phyloP scores from a whole-genome alignment of 2,888 invertebrate genomes.

The Andrena fulva region DNA sequence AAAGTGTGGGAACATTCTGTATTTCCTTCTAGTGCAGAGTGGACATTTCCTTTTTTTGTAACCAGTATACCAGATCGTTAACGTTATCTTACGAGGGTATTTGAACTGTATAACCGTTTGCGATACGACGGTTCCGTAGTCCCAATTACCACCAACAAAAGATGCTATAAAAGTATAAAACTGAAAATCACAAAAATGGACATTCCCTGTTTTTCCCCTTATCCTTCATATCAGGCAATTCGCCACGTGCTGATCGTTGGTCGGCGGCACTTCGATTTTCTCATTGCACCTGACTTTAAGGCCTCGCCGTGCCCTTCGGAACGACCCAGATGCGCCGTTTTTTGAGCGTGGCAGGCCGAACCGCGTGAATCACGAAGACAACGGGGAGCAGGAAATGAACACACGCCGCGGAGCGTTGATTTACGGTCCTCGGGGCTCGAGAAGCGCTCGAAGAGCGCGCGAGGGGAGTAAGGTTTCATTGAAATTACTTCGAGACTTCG shows the following conservation, averaged over 20 bases:
- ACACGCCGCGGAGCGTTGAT: constrained; percentile 26
- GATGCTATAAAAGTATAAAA: too few relatives aligned
- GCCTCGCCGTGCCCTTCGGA: constrained; percentile 19
- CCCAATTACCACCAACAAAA: too few relatives aligned
- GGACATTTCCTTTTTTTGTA: too few relatives aligned
- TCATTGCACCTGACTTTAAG: constrained; percentile 23
- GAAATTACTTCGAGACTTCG: constrained; percentile 26
- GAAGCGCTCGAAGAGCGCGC: constrained; percentile 33
- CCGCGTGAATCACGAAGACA: constrained; percentile 42
- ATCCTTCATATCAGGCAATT: not conserved
- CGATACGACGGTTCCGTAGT: too few relatives aligned
- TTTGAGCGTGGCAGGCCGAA: constrained; percentile 13
- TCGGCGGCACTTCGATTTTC: not conserved
- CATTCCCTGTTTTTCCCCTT: not conserved
- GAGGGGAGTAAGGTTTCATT: not conserved
- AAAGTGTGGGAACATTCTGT: too few relatives aligned
- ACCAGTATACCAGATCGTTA: too few relatives aligned
- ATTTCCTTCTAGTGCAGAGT: too few relatives aligned
- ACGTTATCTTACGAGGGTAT: too few relatives aligned
- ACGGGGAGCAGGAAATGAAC: constrained; percentile 39
- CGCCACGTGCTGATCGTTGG: not conserved
- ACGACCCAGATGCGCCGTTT: constrained; percentile 44
- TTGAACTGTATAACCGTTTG: too few relatives aligned
- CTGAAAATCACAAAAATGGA: not conserved
- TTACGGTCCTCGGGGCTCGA: constrained; percentile 28